Evolutionary conservation across 1,140 invertebrate species (phyloP), one percentile per base, ranked within the genome.

Genomic region (Prorops nasuta): DNA sequence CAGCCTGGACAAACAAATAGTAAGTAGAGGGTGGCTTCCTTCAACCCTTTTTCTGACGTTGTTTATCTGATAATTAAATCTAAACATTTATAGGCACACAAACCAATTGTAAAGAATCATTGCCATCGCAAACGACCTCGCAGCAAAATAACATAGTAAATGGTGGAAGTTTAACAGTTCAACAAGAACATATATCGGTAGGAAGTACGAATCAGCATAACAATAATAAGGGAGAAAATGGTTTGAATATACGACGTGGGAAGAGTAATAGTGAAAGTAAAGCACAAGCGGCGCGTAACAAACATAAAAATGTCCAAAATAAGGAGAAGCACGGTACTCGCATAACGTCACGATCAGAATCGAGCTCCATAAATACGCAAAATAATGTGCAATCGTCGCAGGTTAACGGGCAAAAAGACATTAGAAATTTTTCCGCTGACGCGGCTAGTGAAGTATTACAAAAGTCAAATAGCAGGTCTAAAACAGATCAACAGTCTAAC

Each of bases 241-340:
- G 58, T 44, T 57, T 63, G 22, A 56, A 53, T 56, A 51, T 67
- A 48, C 66, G 76, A 3, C 64, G 76, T 28, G 71, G 72, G 32
- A 78, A 78, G 55, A 74, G 69, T 63, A 78, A 75, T 51, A 77
- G 71, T 55, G 76, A 78, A 51, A 77, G 76, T 51, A 78, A 78
- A 55, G 72, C 71, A 3, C 76, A 78, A 41, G 72, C 74, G 37
- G 72, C 68, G 28, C 63, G 76, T 1, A 78, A 77, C 41, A 78
- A 78, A 52, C 74, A 78, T 42, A 78, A 77, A 67, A 78, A 78
- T 62, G 73, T 64, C 34, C 74, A 76, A 49, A 78, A 78, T 36
- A 78, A 77, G 51, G 76, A 78, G 22, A 78, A 78, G 52, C 71
- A 73, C 16, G 63, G 69, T 36, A 61, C 67, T 38, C 60, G 70